These are phyloP conservation scores for Phyllostomus discolor DNA, from an alignment of 2,113 vertebrate genomes.

Conservation along the genomic window DNA sequence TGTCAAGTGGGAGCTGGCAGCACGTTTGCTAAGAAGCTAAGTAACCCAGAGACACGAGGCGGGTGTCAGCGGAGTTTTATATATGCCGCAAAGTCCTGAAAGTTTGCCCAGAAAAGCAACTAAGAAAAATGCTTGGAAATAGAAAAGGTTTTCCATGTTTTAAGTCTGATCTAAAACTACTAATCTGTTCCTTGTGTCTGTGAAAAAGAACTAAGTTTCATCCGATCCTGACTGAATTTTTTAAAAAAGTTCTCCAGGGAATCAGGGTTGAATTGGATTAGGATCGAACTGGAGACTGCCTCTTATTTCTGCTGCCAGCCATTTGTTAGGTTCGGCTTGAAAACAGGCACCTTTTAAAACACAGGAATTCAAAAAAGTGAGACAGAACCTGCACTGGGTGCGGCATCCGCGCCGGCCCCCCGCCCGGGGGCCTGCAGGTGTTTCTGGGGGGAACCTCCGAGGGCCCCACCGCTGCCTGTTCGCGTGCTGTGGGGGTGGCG, in stretches of 20 bases:
- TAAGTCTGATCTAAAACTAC: not conserved
- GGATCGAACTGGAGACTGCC: not conserved
- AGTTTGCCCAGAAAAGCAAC: not conserved
- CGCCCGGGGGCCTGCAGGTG: not conserved
- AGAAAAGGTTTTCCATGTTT: not conserved
- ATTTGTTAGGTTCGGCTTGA: slow-evolving; percentile 31
- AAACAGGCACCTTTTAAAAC: slow-evolving; percentile 27
- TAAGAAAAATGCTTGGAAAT: not conserved
- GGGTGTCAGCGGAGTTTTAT: not conserved
- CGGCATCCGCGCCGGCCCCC: not conserved
- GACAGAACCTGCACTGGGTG: not conserved
- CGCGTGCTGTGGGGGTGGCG: not conserved
- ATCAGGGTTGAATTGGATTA: not conserved
- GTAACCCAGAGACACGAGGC: not conserved
- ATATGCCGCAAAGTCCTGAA: slow-evolving; percentile 3
- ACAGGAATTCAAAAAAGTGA: not conserved
- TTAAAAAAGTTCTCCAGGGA: not conserved
- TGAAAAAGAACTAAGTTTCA: not conserved
- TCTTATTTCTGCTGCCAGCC: not conserved
- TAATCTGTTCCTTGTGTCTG: not conserved
- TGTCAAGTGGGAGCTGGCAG: not conserved
- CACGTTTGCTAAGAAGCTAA: not conserved
- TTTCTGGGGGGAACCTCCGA: not conserved
- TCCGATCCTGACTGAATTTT: not conserved
- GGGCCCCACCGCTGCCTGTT: not conserved